Percentiles rank a stretch among this genome's conserved stretches.
Evolutionary conservation across 2,888 invertebrate genomes (phyloP).

Genomic region (Galeruca laticollis): DNA sequence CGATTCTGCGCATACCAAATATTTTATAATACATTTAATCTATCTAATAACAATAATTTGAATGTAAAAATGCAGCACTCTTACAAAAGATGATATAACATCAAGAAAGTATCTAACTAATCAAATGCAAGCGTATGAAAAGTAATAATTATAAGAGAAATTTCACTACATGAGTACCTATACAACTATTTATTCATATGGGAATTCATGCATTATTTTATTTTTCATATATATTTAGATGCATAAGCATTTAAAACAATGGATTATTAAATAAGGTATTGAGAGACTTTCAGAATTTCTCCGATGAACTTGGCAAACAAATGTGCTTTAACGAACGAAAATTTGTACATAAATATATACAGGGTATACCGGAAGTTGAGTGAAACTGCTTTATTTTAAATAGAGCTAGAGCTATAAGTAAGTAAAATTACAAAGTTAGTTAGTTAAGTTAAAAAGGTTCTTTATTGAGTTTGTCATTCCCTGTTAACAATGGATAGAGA

Average conservation of each 20-base stretch:
- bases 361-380: too few species aligned
- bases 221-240: too few species aligned
- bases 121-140: constrained; percentile 11
- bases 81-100: constrained; percentile 26
- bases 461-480: too few species aligned
- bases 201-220: constrained; percentile 15
- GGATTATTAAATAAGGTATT: neutral
- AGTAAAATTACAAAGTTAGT: too few species aligned
- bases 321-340: neutral
- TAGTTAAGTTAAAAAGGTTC: too few species aligned
- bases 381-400: too few species aligned
- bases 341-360: neutral
- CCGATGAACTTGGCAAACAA: constrained; percentile 19
- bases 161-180: neutral
- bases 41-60: neutral
- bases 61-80: neutral
- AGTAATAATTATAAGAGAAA: constrained; percentile 26
- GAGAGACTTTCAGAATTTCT: constrained; percentile 25
- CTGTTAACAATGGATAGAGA: too few species aligned
- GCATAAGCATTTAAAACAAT: too few species aligned
- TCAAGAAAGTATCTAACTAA: constrained; percentile 23
- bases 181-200: constrained; percentile 17
- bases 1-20: too few species aligned
- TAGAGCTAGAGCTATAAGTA: too few species aligned
- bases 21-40: too few species aligned